These are phyloP conservation scores for Heliothis subflexa DNA, from an alignment of 1,140 invertebrate species.

Conservation along the genomic window DNA sequence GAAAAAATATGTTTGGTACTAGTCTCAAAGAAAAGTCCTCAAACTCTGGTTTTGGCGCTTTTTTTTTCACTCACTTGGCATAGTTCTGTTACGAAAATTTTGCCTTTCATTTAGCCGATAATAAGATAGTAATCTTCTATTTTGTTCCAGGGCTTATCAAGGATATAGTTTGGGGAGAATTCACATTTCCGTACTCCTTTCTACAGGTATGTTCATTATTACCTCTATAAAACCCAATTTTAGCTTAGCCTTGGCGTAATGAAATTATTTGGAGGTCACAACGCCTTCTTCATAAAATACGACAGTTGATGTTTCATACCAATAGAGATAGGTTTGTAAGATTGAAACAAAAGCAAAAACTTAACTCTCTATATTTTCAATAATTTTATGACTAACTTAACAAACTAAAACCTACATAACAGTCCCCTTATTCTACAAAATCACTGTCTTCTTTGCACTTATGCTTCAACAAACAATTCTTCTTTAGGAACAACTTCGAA, in stretches of 20 bases:
- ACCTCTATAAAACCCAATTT: conserved; percentile 29
- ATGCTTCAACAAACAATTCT: conserved; percentile 57
- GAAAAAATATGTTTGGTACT: too few relatives aligned
- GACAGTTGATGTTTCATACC: too few relatives aligned
- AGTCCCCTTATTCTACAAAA: not conserved
- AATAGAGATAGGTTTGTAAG: too few relatives aligned
- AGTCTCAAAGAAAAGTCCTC: too few relatives aligned
- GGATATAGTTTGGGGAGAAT: conserved; percentile 78
- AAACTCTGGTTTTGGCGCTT: too few relatives aligned
- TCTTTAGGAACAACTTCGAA: conserved; percentile 67
- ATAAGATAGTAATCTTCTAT: not conserved
- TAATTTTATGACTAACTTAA: not conserved
- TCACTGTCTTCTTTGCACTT: not conserved
- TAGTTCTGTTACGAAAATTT: too few relatives aligned
- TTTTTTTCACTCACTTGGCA: too few relatives aligned
- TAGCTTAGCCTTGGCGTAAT: not conserved
- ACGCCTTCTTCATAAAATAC: too few relatives aligned
- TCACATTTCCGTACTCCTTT: conserved; percentile 80
- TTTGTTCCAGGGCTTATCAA: conserved; percentile 74
- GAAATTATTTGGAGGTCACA: not conserved
- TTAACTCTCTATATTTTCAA: not conserved
- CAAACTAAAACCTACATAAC: too few relatives aligned
- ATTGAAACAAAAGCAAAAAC: not conserved
- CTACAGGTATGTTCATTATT: conserved; percentile 71
- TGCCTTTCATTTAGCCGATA: too few relatives aligned